Conservation (phyloP, 1,140 invertebrate genomes). For the Metaphire vulgaris region DNA sequence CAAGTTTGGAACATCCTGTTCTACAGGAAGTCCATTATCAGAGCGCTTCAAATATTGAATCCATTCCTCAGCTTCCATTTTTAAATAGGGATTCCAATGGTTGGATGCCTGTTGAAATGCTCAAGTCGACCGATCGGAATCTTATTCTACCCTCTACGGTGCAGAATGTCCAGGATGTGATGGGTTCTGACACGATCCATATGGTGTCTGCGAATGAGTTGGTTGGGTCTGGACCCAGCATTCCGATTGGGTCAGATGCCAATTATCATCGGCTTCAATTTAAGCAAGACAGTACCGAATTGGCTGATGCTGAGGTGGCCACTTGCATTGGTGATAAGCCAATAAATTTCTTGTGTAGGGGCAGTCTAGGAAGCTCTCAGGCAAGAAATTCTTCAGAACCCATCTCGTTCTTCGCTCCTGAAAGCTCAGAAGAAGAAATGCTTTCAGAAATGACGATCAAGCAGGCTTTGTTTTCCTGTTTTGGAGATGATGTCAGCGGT, state of each 20-base stretch:
- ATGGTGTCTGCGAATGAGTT: background rate
- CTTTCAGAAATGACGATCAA: too few species aligned
- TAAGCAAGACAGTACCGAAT: background rate
- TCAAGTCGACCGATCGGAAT: too few species aligned
- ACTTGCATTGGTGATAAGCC: background rate
- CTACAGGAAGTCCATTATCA: background rate
- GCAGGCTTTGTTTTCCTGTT: too few species aligned
- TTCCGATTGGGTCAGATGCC: background rate
- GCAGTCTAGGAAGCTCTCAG: too few species aligned
- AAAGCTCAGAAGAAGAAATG: too few species aligned
- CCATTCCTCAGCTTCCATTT: background rate
- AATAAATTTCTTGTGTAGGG: too few species aligned
- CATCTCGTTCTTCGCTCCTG: too few species aligned
- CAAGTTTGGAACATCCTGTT: background rate
- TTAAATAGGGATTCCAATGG: background rate
- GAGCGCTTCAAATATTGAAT: background rate
- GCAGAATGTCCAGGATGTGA: too few species aligned
- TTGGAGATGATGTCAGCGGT: too few species aligned
- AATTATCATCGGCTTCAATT: background rate
- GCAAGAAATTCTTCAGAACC: too few species aligned
- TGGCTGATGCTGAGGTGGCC: background rate
- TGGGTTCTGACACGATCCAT: background rate
- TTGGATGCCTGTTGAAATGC: constrained; percentile 2
- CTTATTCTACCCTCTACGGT: too few species aligned
- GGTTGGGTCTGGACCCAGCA: background rate